These are phyloP conservation scores for Serrognathus titanus DNA, from an alignment of 2,888 invertebrate genomes.

Conservation along the genomic window DNA sequence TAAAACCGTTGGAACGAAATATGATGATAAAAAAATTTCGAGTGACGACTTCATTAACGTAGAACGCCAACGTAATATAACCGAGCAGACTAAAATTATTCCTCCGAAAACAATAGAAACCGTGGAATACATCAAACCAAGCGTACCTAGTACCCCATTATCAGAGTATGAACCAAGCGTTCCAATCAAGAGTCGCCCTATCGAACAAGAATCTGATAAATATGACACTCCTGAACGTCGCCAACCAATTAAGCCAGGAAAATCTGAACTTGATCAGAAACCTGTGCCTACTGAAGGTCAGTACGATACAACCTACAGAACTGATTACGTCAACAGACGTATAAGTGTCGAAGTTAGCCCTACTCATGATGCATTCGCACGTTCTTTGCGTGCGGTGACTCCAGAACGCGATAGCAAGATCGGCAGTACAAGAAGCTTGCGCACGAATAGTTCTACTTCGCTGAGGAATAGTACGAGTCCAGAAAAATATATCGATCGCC, in stretches of 20 bases:
- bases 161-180: background rate
- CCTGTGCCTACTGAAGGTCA: conserved; percentile 47
- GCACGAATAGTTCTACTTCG: conserved; percentile 54
- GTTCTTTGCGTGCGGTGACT: conserved; percentile 65
- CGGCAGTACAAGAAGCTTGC: conserved; percentile 49
- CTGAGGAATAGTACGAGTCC: conserved; percentile 53
- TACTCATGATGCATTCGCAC: conserved; percentile 73
- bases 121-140: background rate
- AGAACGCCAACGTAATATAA: conserved; percentile 25
- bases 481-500: conserved; percentile 29
- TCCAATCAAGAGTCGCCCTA: background rate
- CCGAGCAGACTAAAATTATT: background rate
- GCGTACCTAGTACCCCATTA: background rate
- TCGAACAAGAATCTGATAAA: background rate
- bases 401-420: conserved; percentile 54
- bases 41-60: conserved; percentile 32
- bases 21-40: conserved; percentile 18
- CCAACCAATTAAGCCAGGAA: conserved; percentile 36
- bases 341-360: conserved; percentile 66
- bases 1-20: conserved; percentile 14
- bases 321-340: conserved; percentile 52
- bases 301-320: conserved; percentile 61
- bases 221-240: conserved; percentile 33
- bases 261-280: conserved; percentile 38
- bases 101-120: conserved; percentile 4